A percentile compares a stretch with the other conserved stretches of the same genome.
Evolutionary conservation across 2,113 vertebrate genomes (phyloP).

Genomic region (Terrapene triunguis): DNA sequence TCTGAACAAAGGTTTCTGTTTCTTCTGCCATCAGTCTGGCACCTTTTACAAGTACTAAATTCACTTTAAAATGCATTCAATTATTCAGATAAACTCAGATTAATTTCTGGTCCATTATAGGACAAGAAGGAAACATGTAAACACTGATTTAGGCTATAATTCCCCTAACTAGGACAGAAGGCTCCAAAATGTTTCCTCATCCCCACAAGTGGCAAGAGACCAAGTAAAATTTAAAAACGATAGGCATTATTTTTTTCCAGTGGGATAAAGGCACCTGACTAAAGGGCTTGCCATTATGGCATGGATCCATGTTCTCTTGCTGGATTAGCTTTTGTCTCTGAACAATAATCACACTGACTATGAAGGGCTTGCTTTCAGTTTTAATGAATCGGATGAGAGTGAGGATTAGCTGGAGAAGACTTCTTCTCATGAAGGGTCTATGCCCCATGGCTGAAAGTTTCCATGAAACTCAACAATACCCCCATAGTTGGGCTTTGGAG

Average conservation of each 20-base stretch:
- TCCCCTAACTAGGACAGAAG: not conserved
- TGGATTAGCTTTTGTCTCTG: not conserved
- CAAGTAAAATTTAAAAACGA: not conserved
- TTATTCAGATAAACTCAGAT: too few relatives aligned
- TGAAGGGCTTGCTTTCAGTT: constrained; percentile 2
- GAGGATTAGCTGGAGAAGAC: not conserved
- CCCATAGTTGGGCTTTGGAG: not conserved
- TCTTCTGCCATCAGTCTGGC: too few relatives aligned
- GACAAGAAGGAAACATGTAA: too few relatives aligned
- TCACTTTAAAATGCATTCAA: too few relatives aligned
- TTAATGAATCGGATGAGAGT: not conserved
- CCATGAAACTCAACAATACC: rapidly evolving
- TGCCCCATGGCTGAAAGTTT: not conserved
- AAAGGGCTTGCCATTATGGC: constrained; percentile 2
- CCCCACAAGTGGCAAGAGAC: not conserved
- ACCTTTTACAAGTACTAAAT: too few relatives aligned
- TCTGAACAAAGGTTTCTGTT: too few relatives aligned
- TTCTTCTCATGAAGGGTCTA: not conserved
- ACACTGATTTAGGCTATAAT: not conserved
- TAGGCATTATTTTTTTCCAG: rapidly evolving
- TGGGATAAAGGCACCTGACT: not conserved
- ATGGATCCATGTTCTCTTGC: constrained; percentile 33
- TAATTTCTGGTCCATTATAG: too few relatives aligned
- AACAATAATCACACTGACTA: constrained; percentile 12
- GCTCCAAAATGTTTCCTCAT: not conserved